Evolutionary conservation across 2,113 vertebrate genomes (phyloP).

Genomic region (Leptocoma aspasia): DNA sequence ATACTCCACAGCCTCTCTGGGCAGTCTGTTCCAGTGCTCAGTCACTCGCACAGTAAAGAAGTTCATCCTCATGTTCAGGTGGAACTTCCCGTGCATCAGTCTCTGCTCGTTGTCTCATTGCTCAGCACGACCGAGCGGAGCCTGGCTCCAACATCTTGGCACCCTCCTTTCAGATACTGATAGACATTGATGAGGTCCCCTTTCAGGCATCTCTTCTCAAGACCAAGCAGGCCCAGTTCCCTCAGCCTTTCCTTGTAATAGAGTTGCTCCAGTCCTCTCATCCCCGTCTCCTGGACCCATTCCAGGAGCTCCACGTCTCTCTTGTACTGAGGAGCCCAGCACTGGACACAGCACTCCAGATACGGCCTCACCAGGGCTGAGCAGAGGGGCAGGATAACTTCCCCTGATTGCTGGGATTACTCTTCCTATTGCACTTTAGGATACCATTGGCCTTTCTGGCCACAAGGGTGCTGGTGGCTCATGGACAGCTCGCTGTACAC

Average conservation of each 20-base stretch:
- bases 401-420: fast-evolving
- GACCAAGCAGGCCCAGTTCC: neutral
- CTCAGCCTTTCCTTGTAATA: neutral
- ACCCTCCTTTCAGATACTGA: neutral
- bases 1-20: neutral
- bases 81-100: neutral
- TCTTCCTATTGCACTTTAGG: neutral
- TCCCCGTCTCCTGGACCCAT: fast-evolving
- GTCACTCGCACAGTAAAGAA: neutral
- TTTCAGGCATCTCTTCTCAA: neutral
- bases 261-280: neutral
- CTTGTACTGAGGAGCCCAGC: neutral
- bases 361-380: neutral
- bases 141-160: neutral
- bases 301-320: neutral
- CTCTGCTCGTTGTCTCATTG: neutral
- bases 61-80: neutral
- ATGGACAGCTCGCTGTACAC: neutral
- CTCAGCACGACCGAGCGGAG: neutral
- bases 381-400: neutral
- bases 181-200: neutral
- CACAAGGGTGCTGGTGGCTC: neutral
- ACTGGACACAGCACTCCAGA: no score
- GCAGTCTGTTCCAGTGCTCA: neutral
- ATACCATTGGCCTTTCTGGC: neutral